Evolutionary conservation across 1,140 invertebrate species (phyloP), one percentile per base, ranked within the genome.

Genomic region (Calosoma granatense): DNA sequence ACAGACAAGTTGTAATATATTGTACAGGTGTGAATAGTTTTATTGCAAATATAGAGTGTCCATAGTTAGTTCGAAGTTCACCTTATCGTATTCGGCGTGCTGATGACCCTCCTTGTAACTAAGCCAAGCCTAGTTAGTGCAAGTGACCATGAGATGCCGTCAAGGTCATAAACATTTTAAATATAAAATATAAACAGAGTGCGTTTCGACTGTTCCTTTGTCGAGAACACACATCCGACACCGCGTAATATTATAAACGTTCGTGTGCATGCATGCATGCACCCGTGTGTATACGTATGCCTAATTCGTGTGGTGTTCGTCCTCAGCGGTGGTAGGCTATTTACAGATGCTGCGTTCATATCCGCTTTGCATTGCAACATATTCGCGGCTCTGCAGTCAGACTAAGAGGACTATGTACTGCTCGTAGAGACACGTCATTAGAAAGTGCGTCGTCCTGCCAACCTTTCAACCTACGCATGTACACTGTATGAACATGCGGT

Each of bases 71-170:
- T n/a, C n/a, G n/a, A n/a, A n/a, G n/a, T n/a, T n/a, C n/a, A n/a
- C n/a, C n/a, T n/a, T 36, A 36, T 36, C 26, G 26, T 36, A 36
- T n/a, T 47, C 17, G n/a, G n/a, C n/a, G 41, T 47, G 41, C 41
- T 47, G 41, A 47, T 47, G 41, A 47, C 41, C 41, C 41, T 17
- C 3, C 41, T 47, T 47, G 41, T 47, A 47, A 47, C 41, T 47
- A 47, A 47, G 41, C 41, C 41, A 47, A 17, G 3, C 15, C 9
- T 47, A 12, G 6, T 36, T 36, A 36, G 26, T 36, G 26, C 26
- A 36, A 36, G 26, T 47, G 41, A 47, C 41, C 41, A 47, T 47
- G 41, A 12, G 41, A 47, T 47, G 26, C 17, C 17, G 4, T 17
- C 9, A 47, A 47, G 41, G 41, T 47, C 41, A 17, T 17, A 47